These are phyloP conservation scores for Drosophila watanabei DNA, from an alignment of 1,140 invertebrate genomes.

Conservation along the genomic window DNA sequence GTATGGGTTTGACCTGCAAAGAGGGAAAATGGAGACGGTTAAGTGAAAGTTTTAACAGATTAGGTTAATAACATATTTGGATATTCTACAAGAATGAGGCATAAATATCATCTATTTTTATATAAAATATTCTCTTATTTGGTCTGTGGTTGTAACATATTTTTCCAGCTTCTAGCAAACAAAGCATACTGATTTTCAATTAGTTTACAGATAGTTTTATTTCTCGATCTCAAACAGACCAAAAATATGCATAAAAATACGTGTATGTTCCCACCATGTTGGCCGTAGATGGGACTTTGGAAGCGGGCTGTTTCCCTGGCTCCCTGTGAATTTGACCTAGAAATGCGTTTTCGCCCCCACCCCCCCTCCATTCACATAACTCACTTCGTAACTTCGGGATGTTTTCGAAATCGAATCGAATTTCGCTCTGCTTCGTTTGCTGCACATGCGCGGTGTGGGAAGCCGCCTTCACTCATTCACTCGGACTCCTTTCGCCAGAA, in stretches of 20 bases:
- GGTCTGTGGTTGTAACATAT: constrained; percentile 12
- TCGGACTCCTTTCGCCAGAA: constrained; percentile 30
- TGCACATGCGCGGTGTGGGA: constrained; percentile 52
- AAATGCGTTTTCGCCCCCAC: constrained; percentile 59
- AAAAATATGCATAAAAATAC: constrained; percentile 35
- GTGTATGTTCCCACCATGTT: constrained; percentile 18
- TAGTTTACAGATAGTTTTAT: constrained; percentile 37
- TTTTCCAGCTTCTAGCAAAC: constrained; percentile 8
- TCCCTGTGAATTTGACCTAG: constrained; percentile 75
- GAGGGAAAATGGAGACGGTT: background rate
- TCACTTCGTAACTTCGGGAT: constrained; percentile 44
- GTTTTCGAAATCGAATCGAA: constrained; percentile 59
- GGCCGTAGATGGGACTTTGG: constrained; percentile 8
- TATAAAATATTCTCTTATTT: constrained; percentile 1
- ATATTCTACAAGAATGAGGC: background rate
- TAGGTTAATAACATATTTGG: background rate
- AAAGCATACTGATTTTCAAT: constrained; percentile 35
- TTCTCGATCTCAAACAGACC: constrained; percentile 33
- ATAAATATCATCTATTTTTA: background rate
- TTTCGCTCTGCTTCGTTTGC: constrained; percentile 38
- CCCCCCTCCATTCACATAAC: constrained; percentile 22
- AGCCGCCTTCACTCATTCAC: constrained; percentile 61
- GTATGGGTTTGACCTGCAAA: constrained; percentile 23
- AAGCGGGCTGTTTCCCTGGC: constrained; percentile 47
- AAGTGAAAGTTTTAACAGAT: background rate